These are phyloP conservation scores for Psophia crepitans DNA, from an alignment of 2,113 vertebrate genomes.

Conservation along the genomic window DNA sequence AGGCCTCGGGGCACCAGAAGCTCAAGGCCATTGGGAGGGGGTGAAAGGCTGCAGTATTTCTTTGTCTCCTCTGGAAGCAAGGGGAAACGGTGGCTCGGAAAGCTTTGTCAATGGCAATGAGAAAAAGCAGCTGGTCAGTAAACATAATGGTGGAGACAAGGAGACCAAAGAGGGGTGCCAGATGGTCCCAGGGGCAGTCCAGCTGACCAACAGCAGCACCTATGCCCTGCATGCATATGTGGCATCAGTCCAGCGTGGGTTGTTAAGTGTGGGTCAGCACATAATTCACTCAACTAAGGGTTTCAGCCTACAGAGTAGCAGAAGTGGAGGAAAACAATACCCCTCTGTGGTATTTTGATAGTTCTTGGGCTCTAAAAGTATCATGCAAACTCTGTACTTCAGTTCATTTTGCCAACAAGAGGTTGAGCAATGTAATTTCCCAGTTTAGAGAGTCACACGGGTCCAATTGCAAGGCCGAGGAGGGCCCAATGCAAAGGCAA, in stretches of 20 bases:
- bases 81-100: neutral
- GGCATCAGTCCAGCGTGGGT: neutral
- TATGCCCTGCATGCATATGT: slow-evolving; percentile 33
- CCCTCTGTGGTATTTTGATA: neutral
- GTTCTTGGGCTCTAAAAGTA: neutral
- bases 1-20: neutral
- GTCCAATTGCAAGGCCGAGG: neutral
- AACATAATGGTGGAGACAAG: neutral
- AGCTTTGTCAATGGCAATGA: slow-evolving; percentile 6
- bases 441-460: neutral
- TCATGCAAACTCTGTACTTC: neutral
- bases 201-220: slow-evolving; percentile 54
- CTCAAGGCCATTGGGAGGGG: neutral
- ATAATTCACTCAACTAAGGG: slow-evolving; percentile 27
- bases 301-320: neutral
- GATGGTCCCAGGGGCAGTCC: slow-evolving; percentile 26
- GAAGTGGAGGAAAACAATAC: slow-evolving; percentile 23
- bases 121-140: slow-evolving; percentile 41
- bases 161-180: slow-evolving; percentile 20
- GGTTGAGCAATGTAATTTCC: neutral
- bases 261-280: neutral
- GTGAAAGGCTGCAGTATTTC: neutral
- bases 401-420: neutral
- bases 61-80: neutral
- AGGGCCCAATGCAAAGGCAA: neutral